A percentile compares a stretch with the other conserved stretches of the same genome.
Evolutionary conservation across 2,113 vertebrate genomes (phyloP).

Genomic region (Gadus chalcogrammus): DNA sequence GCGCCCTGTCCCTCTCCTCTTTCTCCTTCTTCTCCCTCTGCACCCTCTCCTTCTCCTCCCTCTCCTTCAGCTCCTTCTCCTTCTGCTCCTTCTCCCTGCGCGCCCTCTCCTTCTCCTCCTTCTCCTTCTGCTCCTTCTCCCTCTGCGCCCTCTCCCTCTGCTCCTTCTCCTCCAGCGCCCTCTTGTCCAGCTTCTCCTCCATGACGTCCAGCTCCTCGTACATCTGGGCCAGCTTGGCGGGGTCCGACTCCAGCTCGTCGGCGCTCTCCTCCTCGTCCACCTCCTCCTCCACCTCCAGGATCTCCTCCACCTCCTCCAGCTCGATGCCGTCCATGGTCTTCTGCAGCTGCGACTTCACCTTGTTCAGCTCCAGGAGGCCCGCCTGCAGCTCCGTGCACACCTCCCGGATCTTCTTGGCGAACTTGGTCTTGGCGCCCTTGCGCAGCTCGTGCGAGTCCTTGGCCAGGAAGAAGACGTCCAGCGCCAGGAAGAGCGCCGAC

Average conservation of each 20-base stretch:
- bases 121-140: neutral
- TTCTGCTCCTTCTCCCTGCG: no score
- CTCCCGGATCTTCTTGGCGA: constrained; percentile 65
- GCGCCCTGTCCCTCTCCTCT: constrained; percentile 5
- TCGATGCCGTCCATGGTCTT: constrained; percentile 72
- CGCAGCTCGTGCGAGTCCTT: constrained; percentile 69
- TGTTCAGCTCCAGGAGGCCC: constrained; percentile 65
- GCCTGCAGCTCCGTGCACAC: constrained; percentile 63
- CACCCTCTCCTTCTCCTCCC: neutral
- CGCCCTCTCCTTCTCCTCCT: constrained; percentile 4
- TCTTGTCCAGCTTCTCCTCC: constrained; percentile 65
- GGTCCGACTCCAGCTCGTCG: constrained; percentile 46
- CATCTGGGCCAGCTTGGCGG: constrained; percentile 60
- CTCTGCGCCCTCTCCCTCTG: constrained; percentile 13
- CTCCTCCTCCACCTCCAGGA: constrained; percentile 60
- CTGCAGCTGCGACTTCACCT: constrained; percentile 67
- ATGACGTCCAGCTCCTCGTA: constrained; percentile 68
- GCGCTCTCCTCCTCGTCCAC: constrained; percentile 36
- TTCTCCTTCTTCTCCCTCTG: neutral
- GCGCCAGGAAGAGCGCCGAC: constrained; percentile 64
- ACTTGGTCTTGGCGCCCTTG: constrained; percentile 70
- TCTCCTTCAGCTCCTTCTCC: constrained; percentile 8
- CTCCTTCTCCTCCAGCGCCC: constrained; percentile 33
- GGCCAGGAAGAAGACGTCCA: constrained; percentile 73
- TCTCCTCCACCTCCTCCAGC: constrained; percentile 65